phyloP scores from a whole-genome alignment of 2,888 invertebrate species.

The Eupithecia insigniata region DNA sequence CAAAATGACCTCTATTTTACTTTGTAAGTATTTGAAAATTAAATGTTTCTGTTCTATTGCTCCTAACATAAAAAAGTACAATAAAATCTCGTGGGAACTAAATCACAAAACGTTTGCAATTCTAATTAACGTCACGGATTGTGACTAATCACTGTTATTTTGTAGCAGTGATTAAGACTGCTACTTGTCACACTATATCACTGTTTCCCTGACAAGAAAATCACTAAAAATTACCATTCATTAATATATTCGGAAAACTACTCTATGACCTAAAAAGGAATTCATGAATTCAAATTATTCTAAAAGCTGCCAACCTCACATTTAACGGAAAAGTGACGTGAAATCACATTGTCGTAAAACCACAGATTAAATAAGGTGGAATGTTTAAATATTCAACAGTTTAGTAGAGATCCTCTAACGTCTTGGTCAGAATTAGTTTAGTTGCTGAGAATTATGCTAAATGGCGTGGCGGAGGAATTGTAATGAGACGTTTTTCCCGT shows the following conservation, averaged over 20 bases:
- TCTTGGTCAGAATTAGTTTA: conserved; percentile 27
- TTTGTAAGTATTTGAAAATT: conserved; percentile 1
- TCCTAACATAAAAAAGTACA: conserved; percentile 9
- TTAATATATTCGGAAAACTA: conserved; percentile 14
- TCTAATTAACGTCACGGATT: conserved; percentile 3
- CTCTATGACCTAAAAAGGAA: conserved; percentile 17
- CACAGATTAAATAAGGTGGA: conserved; percentile 4
- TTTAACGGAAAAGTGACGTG: conserved; percentile 18
- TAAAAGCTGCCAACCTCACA: neutral
- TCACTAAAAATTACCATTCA: conserved; percentile 23
- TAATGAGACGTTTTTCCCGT: conserved; percentile 24
- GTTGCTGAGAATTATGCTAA: conserved; percentile 35
- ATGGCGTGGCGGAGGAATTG: conserved; percentile 26
- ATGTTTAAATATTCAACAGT: conserved; percentile 32
- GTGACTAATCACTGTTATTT: conserved; percentile 18
- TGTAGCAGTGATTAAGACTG: neutral
- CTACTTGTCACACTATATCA: neutral
- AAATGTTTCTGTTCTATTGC: neutral
- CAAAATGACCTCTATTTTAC: neutral
- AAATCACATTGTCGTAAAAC: conserved; percentile 19
- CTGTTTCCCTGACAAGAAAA: conserved; percentile 23
- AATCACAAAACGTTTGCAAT: neutral
- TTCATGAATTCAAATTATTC: neutral
- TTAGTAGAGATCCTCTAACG: conserved; percentile 30
- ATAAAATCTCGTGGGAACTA: conserved; percentile 21